A percentile compares a stretch with the other conserved stretches of the same genome.
These are phyloP conservation scores for Nothobranchius furzeri DNA, from an alignment of 2,113 vertebrate species.

Conservation along the genomic window DNA sequence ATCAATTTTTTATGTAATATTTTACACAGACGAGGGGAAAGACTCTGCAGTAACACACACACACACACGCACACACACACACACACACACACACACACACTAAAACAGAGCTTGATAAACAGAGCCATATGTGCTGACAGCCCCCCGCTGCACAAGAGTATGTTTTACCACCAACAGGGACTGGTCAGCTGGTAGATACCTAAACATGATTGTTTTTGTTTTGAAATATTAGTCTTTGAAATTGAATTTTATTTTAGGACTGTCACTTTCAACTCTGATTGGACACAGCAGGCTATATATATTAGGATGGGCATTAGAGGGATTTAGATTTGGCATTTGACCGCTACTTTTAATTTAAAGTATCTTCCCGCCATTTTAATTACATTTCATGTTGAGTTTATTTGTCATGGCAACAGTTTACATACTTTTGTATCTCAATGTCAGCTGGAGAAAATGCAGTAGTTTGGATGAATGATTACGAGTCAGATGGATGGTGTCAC, in stretches of 20 bases:
- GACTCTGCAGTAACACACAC: slow-evolving; percentile 28
- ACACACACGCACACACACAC: slow-evolving; percentile 9
- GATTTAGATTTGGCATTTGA: background rate
- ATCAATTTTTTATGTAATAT: slow-evolving; percentile 67
- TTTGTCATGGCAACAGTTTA: background rate
- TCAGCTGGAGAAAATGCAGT: background rate
- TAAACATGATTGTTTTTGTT: background rate
- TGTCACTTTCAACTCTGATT: background rate
- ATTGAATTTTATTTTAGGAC: slow-evolving; percentile 1
- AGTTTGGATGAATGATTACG: slow-evolving; percentile 3
- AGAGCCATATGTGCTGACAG: slow-evolving; percentile 43
- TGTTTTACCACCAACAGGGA: slow-evolving; percentile 7
- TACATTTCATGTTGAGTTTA: background rate
- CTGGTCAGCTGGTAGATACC: background rate
- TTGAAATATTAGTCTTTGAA: background rate
- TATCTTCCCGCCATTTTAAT: background rate
- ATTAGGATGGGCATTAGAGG: background rate
- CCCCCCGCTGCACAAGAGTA: slow-evolving; percentile 28
- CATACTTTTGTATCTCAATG: background rate
- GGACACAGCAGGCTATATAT: background rate
- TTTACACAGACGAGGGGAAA: slow-evolving; percentile 37
- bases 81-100: slow-evolving; percentile 10
- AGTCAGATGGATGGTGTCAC: slow-evolving; percentile 7
- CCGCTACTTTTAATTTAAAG: slow-evolving; percentile 10
- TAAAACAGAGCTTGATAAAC: slow-evolving; percentile 34